Conservation (phyloP, 2,888 invertebrate species). For the Timandra comae region DNA sequence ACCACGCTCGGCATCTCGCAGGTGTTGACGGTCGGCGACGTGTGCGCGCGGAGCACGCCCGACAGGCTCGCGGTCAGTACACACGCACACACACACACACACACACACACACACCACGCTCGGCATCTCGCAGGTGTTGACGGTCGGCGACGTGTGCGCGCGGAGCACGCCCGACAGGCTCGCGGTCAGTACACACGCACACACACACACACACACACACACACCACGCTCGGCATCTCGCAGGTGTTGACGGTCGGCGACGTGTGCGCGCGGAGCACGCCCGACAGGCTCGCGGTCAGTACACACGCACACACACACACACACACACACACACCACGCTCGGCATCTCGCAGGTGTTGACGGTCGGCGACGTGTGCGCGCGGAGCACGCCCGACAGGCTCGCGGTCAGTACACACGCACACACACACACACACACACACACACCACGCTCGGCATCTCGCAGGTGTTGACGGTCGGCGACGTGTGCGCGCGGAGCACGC, state of each 20-base stretch:
- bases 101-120: slow-evolving; percentile 83
- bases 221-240: slow-evolving; percentile 92
- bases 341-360: slow-evolving; percentile 94
- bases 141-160: slow-evolving; percentile 93
- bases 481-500: slow-evolving; percentile 92
- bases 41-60: slow-evolving; percentile 93
- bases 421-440: slow-evolving; percentile 53
- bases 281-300: slow-evolving; percentile 93
- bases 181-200: slow-evolving; percentile 75
- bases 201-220: slow-evolving; percentile 53
- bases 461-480: slow-evolving; percentile 94
- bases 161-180: slow-evolving; percentile 96
- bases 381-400: slow-evolving; percentile 96
- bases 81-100: background rate
- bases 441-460: slow-evolving; percentile 92
- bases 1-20: slow-evolving; percentile 92
- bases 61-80: slow-evolving; percentile 89
- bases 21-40: slow-evolving; percentile 94
- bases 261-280: slow-evolving; percentile 92
- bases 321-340: slow-evolving; percentile 83
- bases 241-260: slow-evolving; percentile 94
- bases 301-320: background rate
- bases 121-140: slow-evolving; percentile 94
- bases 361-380: slow-evolving; percentile 93
- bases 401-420: slow-evolving; percentile 75